These are phyloP conservation scores for Laupala kohalensis DNA, from an alignment of 1,140 invertebrate species.

Conservation along the genomic window DNA sequence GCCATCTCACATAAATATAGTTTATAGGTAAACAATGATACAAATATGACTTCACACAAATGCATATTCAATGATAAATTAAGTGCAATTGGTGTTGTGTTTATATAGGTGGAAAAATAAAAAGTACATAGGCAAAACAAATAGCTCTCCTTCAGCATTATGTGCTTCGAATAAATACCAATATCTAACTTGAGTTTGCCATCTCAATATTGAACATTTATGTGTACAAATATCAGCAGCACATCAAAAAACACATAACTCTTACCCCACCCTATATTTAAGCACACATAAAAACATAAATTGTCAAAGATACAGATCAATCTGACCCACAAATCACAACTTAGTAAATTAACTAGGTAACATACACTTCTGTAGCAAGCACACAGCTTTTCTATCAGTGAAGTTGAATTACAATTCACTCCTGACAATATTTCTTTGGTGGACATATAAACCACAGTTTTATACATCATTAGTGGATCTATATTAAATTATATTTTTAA, in stretches of 20 bases:
- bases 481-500: too few species aligned
- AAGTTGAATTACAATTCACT: too few species aligned
- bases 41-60: background rate
- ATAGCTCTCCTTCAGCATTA: background rate
- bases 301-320: background rate
- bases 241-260: background rate
- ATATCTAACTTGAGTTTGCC: background rate
- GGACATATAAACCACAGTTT: too few species aligned
- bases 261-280: background rate
- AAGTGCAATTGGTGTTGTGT: background rate
- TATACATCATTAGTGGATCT: too few species aligned
- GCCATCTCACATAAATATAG: background rate
- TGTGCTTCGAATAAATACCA: background rate
- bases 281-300: background rate
- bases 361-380: background rate
- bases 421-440: background rate
- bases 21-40: background rate
- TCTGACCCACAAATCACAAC: background rate
- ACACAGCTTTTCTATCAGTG: background rate
- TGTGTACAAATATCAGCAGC: background rate
- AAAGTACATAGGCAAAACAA: background rate
- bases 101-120: background rate
- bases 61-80: background rate
- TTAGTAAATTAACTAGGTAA: background rate
- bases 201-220: background rate